Evolutionary conservation across 2,888 invertebrate species (phyloP).

Genomic region (Rhynchonema sp.): DNA sequence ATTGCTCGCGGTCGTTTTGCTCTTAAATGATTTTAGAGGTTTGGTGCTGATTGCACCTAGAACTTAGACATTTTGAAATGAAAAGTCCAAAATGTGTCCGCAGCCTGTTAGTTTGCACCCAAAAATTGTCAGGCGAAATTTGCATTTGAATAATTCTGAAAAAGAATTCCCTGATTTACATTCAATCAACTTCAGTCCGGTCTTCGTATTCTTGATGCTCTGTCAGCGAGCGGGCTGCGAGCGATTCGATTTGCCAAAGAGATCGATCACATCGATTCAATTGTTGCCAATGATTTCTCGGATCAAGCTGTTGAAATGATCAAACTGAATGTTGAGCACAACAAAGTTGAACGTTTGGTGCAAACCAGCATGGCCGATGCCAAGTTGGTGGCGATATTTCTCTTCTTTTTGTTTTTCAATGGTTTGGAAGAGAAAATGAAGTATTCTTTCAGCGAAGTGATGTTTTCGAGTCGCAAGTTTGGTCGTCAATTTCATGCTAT

Average conservation of each 20-base stretch:
- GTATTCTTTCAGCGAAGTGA: slow-evolving; percentile 46
- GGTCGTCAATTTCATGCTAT: slow-evolving; percentile 59
- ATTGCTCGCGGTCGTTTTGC: no score
- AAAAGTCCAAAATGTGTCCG: no score
- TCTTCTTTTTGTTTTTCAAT: no score
- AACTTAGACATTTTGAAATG: no score
- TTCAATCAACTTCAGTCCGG: no score
- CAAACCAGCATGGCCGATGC: neutral
- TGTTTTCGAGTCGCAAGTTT: slow-evolving; percentile 53
- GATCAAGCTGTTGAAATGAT: slow-evolving; percentile 65
- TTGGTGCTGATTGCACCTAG: no score
- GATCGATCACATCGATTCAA: slow-evolving; percentile 34
- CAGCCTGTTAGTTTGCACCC: no score
- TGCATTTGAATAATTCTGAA: no score
- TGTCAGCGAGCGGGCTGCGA: slow-evolving; percentile 82
- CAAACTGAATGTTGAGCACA: slow-evolving; percentile 52
- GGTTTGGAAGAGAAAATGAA: neutral
- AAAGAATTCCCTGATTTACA: no score
- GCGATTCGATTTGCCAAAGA: slow-evolving; percentile 92
- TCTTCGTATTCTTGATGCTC: slow-evolving; percentile 57
- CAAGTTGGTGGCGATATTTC: no score
- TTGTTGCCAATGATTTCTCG: slow-evolving; percentile 45
- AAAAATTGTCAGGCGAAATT: no score
- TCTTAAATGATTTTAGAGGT: no score
- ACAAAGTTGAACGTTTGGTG: slow-evolving; percentile 28